Conservation (phyloP, 2,797 vertebrate species). For the Girardinus metallicus region DNA sequence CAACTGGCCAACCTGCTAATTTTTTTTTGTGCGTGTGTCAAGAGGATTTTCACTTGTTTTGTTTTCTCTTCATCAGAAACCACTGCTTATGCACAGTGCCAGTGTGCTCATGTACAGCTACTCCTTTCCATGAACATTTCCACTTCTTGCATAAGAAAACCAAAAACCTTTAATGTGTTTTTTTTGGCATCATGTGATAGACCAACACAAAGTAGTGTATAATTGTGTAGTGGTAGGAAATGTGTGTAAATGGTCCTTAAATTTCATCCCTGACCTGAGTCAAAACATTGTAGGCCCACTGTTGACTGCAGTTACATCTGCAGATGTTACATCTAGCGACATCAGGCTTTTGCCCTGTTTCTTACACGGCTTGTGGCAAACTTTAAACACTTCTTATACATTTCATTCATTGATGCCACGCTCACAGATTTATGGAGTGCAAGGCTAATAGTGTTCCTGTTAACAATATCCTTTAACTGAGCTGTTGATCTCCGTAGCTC, state of each 20-base stretch:
- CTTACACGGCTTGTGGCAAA: background rate
- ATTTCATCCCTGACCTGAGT: background rate
- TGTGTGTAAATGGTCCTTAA: background rate
- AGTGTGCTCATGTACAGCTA: background rate
- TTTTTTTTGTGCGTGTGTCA: background rate
- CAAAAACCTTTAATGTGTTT: background rate
- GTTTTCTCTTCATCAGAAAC: background rate
- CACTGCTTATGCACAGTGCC: background rate
- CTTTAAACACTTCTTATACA: background rate
- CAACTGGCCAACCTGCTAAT: background rate
- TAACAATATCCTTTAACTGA: background rate
- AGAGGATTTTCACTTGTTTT: background rate
- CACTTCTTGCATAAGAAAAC: background rate
- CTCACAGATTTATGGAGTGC: background rate
- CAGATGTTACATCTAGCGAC: background rate
- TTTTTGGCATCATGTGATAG: background rate
- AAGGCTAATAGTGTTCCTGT: background rate
- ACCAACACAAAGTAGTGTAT: background rate
- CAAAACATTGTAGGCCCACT: background rate
- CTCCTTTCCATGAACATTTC: background rate
- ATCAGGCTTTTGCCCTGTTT: background rate
- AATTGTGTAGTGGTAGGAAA: background rate
- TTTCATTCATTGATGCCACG: background rate
- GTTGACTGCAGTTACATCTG: background rate
- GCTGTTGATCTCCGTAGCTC: background rate